Evolutionary conservation across 2,113 vertebrate species (phyloP), one percentile per base, ranked within the genome.

Genomic region (Misgurnus anguillicaudatus): DNA sequence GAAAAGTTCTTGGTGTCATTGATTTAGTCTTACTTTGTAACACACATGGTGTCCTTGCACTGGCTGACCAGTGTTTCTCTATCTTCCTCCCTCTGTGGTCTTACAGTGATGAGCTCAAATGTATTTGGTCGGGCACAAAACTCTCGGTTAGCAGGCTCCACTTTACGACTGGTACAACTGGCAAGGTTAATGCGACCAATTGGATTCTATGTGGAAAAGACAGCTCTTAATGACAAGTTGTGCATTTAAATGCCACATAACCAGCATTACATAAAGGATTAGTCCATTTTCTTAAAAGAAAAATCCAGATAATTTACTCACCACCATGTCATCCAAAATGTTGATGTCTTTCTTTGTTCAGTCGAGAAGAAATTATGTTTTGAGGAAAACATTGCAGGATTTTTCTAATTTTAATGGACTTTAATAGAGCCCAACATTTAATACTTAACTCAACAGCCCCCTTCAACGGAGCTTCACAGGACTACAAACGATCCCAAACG

Each of bases 121-220:
- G 98, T 99, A 90, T 98, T 93, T 16, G 96, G 96, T 2, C 98
- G 87, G 72, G 98, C 97, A 75, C 98, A 99, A 82, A 98, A 99
- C 85, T 99, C 98, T 63, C 98, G 89, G 85, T 95, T 97, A 66
- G 90, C 97, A 2, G 97, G 95, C 45, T 97, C 96, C 77, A 99
- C 95, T 78, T 85, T 93, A 69, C 85, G 92, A 78, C 94, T 99
- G 2, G 94, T 95, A 82, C 98, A 99, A 86, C 94, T 97, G 0
- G 96, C 93, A 85, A 99, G 88, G 87, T 96, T 98, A 84, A 99
- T 89, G 63, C 95, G 92, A 36, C 97, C 96, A 31, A 98, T 91
- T 71, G 98, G 96, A 80, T 91, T 94, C 98, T 97, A 86, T 4
- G 16, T 86, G 78, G 64, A 11, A 24, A 19, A 62, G 16, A 38